A percentile compares a stretch with the other conserved stretches of the same genome.
These are phyloP conservation scores for Toxostoma redivivum DNA, from an alignment of 2,113 vertebrate genomes.

Conservation along the genomic window DNA sequence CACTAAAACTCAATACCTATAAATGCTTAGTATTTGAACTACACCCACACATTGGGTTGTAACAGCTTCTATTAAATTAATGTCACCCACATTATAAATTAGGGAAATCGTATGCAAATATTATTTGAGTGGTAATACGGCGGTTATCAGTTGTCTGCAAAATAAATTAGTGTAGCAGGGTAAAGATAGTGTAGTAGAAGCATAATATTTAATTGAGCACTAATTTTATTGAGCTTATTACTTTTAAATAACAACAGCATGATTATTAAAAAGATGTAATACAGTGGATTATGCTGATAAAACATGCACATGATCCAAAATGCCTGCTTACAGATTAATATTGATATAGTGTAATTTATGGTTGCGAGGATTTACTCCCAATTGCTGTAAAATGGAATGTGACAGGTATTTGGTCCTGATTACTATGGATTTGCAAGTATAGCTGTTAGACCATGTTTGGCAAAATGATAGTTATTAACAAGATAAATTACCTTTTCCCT, in stretches of 20 bases:
- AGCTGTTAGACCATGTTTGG: background rate
- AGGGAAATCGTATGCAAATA: conserved; percentile 75
- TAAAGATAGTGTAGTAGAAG: conserved; percentile 42
- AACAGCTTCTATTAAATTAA: conserved; percentile 71
- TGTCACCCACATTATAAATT: conserved; percentile 66
- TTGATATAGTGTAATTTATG: conserved; percentile 50
- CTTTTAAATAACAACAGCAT: conserved; percentile 65
- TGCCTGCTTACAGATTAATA: conserved; percentile 59
- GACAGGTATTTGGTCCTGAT: conserved; percentile 65
- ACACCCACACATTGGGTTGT: conserved; percentile 60
- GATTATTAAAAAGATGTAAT: conserved; percentile 56
- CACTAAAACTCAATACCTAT: conserved; percentile 41
- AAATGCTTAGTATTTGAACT: conserved; percentile 49
- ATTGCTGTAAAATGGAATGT: conserved; percentile 60
- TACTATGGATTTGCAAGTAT: conserved; percentile 49
- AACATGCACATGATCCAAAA: conserved; percentile 29
- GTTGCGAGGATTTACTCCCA: conserved; percentile 51
- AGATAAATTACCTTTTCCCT: conserved; percentile 29
- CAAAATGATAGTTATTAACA: conserved; percentile 57
- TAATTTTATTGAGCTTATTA: conserved; percentile 71
- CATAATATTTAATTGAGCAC: conserved; percentile 61
- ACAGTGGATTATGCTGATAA: conserved; percentile 58
- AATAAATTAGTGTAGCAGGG: conserved; percentile 69
- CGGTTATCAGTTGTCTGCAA: conserved; percentile 68
- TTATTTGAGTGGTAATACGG: conserved; percentile 57